Evolutionary conservation across 2,888 invertebrate species (phyloP), one percentile per base, ranked within the genome.

Genomic region (Parasteatoda lunata): DNA sequence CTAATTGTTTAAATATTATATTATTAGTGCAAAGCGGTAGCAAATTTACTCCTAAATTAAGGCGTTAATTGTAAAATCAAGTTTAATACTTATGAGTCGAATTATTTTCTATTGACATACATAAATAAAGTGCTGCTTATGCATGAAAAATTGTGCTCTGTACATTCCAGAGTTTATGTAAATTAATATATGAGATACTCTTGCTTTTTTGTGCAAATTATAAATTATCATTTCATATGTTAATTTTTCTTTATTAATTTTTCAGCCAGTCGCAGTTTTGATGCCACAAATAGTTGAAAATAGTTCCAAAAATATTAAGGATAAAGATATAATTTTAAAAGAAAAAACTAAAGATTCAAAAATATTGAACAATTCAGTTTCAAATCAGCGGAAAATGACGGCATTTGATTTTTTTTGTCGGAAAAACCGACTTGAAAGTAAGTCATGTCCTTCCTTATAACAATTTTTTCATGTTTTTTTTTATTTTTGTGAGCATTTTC

Each of bases 381-480:
- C n/a, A 15, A 77, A 72, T 77, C 68, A 77, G 68, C 71, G 85
- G 59, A 80, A 76, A 80, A 15, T 86, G 9, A 86, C 85, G 15
- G 66, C 85, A 48, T 86, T 86, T 86, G 85, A 86, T 66, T 59
- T 77, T 13, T 86, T 86, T 65, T 86, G 85, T 15, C 76, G 80
- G 0, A 77, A 68, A 47, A 45, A 86, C 45, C 76, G 85, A 9
- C 72, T 86, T 51, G 85, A 86, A 71, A 72, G 85, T 86, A 85
- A 6, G 30, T 80, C 15, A 5, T 70, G 3, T 48, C 49, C 13
- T 68, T 9, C 15, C 11, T 68, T 68, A 4, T 5, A 45, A 68
- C 30, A 5, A 64, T 64, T n/a, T n/a, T 64, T 64, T 64, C 7
- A 64, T 64, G 0, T 6, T 64, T 64, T n/a, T n/a, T n/a, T 66